A percentile compares a stretch with the other conserved stretches of the same genome.
These are phyloP conservation scores for Carpatolechia fugitivella DNA, from an alignment of 2,888 invertebrate species.

Conservation along the genomic window DNA sequence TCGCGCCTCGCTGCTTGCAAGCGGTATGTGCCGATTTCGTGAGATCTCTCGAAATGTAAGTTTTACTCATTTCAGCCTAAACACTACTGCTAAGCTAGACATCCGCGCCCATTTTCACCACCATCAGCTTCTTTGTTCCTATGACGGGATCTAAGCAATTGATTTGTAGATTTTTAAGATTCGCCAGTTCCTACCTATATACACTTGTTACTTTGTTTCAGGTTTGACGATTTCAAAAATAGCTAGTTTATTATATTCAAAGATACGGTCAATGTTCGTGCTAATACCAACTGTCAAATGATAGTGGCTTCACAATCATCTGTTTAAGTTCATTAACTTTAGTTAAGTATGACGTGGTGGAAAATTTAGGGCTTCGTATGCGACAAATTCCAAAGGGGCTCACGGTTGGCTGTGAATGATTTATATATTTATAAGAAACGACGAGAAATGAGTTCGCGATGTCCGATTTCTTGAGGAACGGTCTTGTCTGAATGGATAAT, in stretches of 20 bases:
- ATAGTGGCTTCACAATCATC: background rate
- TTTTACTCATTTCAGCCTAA: background rate
- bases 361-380: background rate
- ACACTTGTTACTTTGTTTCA: too few relatives aligned
- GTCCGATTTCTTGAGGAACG: background rate
- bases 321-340: background rate
- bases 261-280: too few relatives aligned
- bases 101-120: too few relatives aligned
- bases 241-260: background rate
- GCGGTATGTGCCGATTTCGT: constrained; percentile 27
- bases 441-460: background rate
- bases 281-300: background rate
- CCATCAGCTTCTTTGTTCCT: too few relatives aligned
- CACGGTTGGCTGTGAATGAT: background rate
- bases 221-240: too few relatives aligned
- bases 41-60: background rate
- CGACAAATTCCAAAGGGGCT: background rate
- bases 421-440: constrained; percentile 7
- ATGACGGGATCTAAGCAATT: too few relatives aligned
- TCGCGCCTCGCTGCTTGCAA: constrained; percentile 58
- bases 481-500: background rate
- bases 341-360: background rate
- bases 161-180: background rate
- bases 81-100: too few relatives aligned
- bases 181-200: too few relatives aligned